phyloP scores from a whole-genome alignment of 2,797 vertebrate genomes.

The Esox masquinongy region DNA sequence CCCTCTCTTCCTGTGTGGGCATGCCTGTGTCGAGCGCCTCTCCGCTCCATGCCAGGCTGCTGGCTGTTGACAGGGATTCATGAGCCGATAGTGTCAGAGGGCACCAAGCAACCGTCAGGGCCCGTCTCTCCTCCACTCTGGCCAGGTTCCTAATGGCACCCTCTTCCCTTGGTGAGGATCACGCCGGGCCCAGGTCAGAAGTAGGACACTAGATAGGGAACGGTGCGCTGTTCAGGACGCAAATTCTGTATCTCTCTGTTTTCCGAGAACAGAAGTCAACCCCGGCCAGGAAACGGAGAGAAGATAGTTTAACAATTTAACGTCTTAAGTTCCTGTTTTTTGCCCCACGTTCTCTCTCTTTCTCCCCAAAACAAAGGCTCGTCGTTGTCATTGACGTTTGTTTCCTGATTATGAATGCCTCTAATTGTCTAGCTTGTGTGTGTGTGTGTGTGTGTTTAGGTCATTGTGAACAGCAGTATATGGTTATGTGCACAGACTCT shows the following conservation, averaged over 20 bases:
- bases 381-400: not conserved
- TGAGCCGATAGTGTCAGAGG: constrained; percentile 73
- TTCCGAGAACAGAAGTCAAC: no score
- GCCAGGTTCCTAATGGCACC: constrained; percentile 25
- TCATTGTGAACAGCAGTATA: not conserved
- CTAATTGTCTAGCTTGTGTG: not conserved
- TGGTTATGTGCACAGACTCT: not conserved
- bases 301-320: constrained; percentile 9
- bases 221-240: not conserved
- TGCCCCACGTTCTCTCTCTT: not conserved
- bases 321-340: constrained; percentile 37
- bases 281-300: not conserved
- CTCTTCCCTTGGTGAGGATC: not conserved
- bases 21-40: no score
- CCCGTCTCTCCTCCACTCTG: constrained; percentile 63
- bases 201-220: not conserved
- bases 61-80: constrained; percentile 78
- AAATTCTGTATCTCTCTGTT: not conserved
- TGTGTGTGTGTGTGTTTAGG: not conserved
- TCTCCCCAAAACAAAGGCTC: not conserved
- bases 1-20: no score
- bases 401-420: not conserved
- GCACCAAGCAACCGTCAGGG: constrained; percentile 59
- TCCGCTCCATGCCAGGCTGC: constrained; percentile 37
- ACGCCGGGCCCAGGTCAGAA: not conserved